Conservation (phyloP, 2,797 vertebrate species). For the Rallus crepitans region DNA sequence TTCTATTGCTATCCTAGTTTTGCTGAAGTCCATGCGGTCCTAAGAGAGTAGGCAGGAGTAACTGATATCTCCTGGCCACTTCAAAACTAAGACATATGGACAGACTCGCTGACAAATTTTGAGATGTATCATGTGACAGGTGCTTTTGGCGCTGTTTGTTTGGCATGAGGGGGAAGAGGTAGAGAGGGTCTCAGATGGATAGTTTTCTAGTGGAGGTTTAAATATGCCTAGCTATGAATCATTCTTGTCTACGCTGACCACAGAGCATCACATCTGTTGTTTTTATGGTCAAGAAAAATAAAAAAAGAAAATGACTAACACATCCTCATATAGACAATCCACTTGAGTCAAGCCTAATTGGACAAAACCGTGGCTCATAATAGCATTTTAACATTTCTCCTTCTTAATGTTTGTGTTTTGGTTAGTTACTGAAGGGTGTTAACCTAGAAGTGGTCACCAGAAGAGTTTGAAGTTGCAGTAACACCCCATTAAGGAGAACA, state of each 20-base stretch:
- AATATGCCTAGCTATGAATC: conserved; percentile 53
- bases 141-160: conserved; percentile 39
- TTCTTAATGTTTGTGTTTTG: conserved; percentile 46
- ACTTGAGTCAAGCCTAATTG: conserved; percentile 44
- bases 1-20: neutral
- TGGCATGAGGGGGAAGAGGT: conserved; percentile 45
- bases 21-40: neutral
- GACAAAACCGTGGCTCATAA: conserved; percentile 34
- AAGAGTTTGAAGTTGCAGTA: conserved; percentile 50
- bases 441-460: conserved; percentile 46
- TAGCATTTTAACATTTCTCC: conserved; percentile 29
- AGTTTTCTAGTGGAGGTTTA: conserved; percentile 36
- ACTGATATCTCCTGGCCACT: conserved; percentile 32
- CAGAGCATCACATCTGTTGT: conserved; percentile 66
- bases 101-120: conserved; percentile 15
- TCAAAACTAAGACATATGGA: conserved; percentile 52
- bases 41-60: conserved; percentile 28
- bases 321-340: conserved; percentile 46
- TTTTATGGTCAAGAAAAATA: conserved; percentile 46
- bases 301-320: conserved; percentile 61
- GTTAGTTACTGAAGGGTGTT: conserved; percentile 52
- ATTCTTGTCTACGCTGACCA: conserved; percentile 56
- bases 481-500: conserved; percentile 48
- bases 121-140: conserved; percentile 19
- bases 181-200: conserved; percentile 44